Conservation (phyloP, 2,888 invertebrate species). For the Phyllotreta cruciferae region DNA sequence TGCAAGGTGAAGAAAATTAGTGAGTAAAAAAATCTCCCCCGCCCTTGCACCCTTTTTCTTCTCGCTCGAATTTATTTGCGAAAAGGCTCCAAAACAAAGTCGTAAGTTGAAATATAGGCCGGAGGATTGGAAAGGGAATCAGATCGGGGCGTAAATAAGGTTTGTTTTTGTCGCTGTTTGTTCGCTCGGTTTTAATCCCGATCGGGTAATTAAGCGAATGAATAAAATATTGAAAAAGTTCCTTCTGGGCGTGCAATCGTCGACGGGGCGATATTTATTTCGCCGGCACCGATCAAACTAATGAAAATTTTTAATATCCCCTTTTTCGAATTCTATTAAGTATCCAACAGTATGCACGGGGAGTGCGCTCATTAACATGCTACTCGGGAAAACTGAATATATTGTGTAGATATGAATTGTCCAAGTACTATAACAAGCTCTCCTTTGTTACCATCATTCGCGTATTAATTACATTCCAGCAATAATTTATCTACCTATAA, state of each 20-base stretch:
- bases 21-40: neutral
- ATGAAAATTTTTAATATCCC: neutral
- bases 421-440: too few relatives aligned
- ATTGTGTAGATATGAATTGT: too few relatives aligned
- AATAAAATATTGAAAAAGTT: slow-evolving; percentile 19
- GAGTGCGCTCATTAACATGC: too few relatives aligned
- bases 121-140: slow-evolving; percentile 34
- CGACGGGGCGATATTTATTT: neutral
- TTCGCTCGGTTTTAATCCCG: slow-evolving; percentile 26
- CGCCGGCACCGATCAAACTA: neutral
- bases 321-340: neutral
- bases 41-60: slow-evolving; percentile 11
- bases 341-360: too few relatives aligned
- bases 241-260: neutral
- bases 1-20: too few relatives aligned
- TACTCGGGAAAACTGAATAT: too few relatives aligned
- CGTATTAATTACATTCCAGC: too few relatives aligned
- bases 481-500: too few relatives aligned
- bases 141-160: slow-evolving; percentile 19
- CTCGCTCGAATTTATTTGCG: slow-evolving; percentile 29
- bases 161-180: slow-evolving; percentile 28
- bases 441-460: too few relatives aligned
- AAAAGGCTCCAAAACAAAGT: slow-evolving; percentile 52
- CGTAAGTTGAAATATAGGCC: slow-evolving; percentile 53
- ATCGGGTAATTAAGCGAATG: slow-evolving; percentile 16